A percentile compares a stretch with the other conserved stretches of the same genome.
These are phyloP conservation scores for Clupea harengus DNA, from an alignment of 2,113 vertebrate genomes.

Conservation along the genomic window DNA sequence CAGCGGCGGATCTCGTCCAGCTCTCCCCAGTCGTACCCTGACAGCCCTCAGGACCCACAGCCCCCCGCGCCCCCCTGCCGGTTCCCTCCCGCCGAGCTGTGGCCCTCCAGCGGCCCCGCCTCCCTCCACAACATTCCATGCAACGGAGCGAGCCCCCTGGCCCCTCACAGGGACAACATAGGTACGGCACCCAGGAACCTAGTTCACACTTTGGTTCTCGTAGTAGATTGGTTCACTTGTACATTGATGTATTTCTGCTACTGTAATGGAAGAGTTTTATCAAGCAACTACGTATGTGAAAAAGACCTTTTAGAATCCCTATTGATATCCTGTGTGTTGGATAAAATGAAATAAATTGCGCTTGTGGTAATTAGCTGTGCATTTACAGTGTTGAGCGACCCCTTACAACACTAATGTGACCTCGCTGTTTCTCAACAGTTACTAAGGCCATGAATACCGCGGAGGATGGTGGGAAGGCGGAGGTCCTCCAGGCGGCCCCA, in stretches of 20 bases:
- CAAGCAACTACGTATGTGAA: not conserved
- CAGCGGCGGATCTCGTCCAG: slow-evolving; percentile 96
- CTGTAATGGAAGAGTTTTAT: not conserved
- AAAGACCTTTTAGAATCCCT: not conserved
- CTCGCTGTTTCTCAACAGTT: slow-evolving; percentile 61
- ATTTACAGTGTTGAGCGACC: not conserved
- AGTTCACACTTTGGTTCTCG: not conserved
- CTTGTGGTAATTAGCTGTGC: too few relatives aligned
- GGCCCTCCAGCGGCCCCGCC: slow-evolving; percentile 83
- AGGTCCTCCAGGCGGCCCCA: slow-evolving; percentile 77
- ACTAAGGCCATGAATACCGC: slow-evolving; percentile 81
- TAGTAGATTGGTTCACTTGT: not conserved
- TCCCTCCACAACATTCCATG: slow-evolving; percentile 97
- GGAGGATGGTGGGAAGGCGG: slow-evolving; percentile 85
- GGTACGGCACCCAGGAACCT: slow-evolving; percentile 63
- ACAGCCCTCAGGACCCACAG: slow-evolving; percentile 78
- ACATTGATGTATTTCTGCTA: not conserved
- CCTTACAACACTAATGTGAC: not conserved
- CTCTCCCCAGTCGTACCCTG: slow-evolving; percentile 77
- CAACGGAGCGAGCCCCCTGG: slow-evolving; percentile 86
- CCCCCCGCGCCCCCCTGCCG: slow-evolving; percentile 75
- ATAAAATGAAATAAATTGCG: too few relatives aligned
- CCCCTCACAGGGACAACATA: slow-evolving; percentile 85
- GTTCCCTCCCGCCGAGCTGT: slow-evolving; percentile 87
- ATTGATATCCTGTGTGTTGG: not conserved